phyloP scores from a whole-genome alignment of 2,113 vertebrate species.

The Hystrix brachyura region DNA sequence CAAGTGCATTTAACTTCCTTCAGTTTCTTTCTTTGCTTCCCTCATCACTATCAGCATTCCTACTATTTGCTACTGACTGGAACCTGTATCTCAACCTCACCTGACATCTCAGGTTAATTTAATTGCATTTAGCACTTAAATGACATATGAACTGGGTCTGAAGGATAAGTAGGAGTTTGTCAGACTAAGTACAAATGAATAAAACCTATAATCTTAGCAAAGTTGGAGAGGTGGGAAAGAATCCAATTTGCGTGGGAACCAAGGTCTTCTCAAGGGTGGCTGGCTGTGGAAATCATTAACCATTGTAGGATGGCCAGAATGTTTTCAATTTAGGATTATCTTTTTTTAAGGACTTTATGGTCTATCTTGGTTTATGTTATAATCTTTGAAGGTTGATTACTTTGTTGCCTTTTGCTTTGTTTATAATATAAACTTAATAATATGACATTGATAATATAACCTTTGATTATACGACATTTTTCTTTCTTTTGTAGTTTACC shows the following conservation, averaged over 20 bases:
- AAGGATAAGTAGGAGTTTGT: background rate
- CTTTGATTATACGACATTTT: background rate
- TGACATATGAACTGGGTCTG: background rate
- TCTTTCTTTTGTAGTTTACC: background rate
- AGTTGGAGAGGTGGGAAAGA: background rate
- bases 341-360: background rate
- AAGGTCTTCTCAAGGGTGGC: accelerated
- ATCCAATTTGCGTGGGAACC: background rate
- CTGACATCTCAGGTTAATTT: background rate
- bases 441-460: background rate
- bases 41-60: background rate
- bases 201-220: background rate
- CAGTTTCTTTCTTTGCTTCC: background rate
- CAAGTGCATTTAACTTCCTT: background rate
- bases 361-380: background rate
- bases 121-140: constrained; percentile 11
- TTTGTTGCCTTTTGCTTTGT: background rate
- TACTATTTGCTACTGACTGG: constrained; percentile 1
- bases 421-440: background rate
- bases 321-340: background rate
- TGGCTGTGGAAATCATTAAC: background rate
- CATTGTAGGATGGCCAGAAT: background rate
- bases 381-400: background rate
- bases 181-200: background rate
- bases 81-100: background rate